A percentile compares a stretch with the other conserved stretches of the same genome.
phyloP scores from a whole-genome alignment of 1,140 invertebrate species.

The Caligus rogercresseyi region DNA sequence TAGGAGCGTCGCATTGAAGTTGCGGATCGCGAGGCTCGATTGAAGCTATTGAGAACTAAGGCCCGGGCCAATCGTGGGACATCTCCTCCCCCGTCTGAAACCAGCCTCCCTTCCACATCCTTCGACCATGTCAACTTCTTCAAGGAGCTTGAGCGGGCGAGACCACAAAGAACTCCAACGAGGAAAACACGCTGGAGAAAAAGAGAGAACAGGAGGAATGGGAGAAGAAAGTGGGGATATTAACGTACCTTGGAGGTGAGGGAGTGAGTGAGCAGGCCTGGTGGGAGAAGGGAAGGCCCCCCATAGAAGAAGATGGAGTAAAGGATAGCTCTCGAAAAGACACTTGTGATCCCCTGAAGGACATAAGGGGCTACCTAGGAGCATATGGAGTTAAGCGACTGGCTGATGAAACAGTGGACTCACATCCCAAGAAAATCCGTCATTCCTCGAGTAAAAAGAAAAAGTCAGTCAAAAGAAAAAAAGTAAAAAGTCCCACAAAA shows the following conservation, averaged over 20 bases:
- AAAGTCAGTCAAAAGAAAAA: slow-evolving; percentile 22
- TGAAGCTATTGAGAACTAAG: not conserved
- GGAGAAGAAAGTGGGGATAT: slow-evolving; percentile 87
- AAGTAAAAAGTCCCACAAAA: slow-evolving; percentile 17
- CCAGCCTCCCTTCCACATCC: not conserved
- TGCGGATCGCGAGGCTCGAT: slow-evolving; percentile 1
- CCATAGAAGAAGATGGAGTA: slow-evolving; percentile 21
- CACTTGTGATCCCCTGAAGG: slow-evolving; percentile 49
- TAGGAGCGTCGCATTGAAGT: not conserved
- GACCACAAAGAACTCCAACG: slow-evolving; percentile 41
- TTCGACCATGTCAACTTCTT: slow-evolving; percentile 70
- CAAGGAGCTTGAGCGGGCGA: slow-evolving; percentile 55
- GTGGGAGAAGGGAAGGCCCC: slow-evolving; percentile 5
- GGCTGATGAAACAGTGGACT: not conserved
- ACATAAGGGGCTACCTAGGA: slow-evolving; percentile 41
- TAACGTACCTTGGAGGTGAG: slow-evolving; percentile 66
- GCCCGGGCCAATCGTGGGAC: not conserved
- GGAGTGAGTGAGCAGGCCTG: not conserved
- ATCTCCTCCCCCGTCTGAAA: not conserved
- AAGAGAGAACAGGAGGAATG: slow-evolving; percentile 85
- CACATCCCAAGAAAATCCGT: not conserved
- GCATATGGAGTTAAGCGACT: not conserved
- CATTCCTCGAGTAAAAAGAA: slow-evolving; percentile 23
- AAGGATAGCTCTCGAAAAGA: not conserved
- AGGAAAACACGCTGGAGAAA: slow-evolving; percentile 70